Conservation (phyloP, 2,797 vertebrate species). For the Paedocypris micromegethes region DNA sequence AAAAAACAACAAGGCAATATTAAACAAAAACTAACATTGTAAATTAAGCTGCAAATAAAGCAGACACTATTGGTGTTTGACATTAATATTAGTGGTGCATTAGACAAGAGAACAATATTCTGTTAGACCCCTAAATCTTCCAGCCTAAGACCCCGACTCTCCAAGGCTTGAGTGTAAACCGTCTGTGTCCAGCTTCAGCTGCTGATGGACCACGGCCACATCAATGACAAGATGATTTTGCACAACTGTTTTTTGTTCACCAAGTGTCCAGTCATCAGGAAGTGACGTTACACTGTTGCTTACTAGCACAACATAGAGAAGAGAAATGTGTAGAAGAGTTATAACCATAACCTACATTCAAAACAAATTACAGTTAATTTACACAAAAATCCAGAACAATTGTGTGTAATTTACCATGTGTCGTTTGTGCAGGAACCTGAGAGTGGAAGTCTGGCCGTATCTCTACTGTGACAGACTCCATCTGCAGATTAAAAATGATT, state of each 20-base stretch:
- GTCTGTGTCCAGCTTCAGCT: constrained; percentile 12
- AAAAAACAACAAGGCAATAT: too few relatives aligned
- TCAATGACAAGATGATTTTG: constrained; percentile 62
- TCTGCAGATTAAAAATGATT: constrained; percentile 46
- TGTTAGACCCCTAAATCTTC: constrained; percentile 6
- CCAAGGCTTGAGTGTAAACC: neutral
- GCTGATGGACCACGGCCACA: constrained; percentile 35
- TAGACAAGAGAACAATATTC: too few relatives aligned
- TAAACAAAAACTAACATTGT: too few relatives aligned
- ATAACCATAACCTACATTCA: neutral
- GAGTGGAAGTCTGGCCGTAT: constrained; percentile 53
- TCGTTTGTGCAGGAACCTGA: constrained; percentile 45
- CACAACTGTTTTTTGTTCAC: constrained; percentile 38
- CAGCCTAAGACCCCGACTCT: too few relatives aligned
- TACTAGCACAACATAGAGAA: constrained; percentile 22
- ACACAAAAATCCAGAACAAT: constrained; percentile 41
- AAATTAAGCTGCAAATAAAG: too few relatives aligned
- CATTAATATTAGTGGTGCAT: too few relatives aligned
- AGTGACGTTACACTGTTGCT: constrained; percentile 48
- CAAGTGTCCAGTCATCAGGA: constrained; percentile 33
- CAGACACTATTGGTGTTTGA: too few relatives aligned
- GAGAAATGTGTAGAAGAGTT: neutral
- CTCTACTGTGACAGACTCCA: constrained; percentile 52
- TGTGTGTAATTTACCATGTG: constrained; percentile 15
- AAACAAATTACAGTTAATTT: constrained; percentile 15